Evolutionary conservation across 2,113 vertebrate species (phyloP).

Genomic region (Geococcyx californianus): DNA sequence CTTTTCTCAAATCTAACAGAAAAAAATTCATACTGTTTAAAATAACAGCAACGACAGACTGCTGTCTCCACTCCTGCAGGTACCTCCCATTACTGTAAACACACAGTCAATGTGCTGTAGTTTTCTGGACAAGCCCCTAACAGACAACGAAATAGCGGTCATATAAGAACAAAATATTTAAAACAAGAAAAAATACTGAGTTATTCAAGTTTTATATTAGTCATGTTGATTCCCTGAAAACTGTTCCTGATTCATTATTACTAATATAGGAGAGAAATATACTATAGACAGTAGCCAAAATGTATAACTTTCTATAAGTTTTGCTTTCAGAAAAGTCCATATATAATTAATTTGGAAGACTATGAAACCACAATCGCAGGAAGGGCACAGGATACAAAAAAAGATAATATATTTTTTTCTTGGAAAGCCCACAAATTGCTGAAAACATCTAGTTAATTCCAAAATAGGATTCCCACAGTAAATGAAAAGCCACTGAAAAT

Average conservation of each 20-base stretch:
- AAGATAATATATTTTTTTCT: neutral
- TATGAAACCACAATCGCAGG: neutral
- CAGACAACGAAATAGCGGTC: neutral
- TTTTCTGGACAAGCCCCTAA: neutral
- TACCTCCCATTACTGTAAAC: neutral
- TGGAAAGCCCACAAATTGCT: neutral
- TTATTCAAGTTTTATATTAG: neutral
- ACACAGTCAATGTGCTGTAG: neutral
- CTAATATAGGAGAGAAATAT: neutral
- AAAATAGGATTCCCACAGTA: neutral
- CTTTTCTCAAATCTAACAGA: neutral
- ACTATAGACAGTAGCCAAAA: neutral
- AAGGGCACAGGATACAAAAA: neutral
- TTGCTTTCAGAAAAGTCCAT: neutral
- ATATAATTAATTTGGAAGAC: neutral
- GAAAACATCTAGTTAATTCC: constrained; percentile 19
- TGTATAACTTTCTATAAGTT: neutral
- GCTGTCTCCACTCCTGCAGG: neutral
- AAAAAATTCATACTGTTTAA: neutral
- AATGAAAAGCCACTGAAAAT: neutral
- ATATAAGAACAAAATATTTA: neutral
- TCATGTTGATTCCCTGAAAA: neutral
- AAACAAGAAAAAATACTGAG: neutral
- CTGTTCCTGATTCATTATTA: neutral
- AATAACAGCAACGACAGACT: neutral